These are phyloP conservation scores for Gopherus flavomarginatus DNA, from an alignment of 2,113 vertebrate species.

Conservation along the genomic window DNA sequence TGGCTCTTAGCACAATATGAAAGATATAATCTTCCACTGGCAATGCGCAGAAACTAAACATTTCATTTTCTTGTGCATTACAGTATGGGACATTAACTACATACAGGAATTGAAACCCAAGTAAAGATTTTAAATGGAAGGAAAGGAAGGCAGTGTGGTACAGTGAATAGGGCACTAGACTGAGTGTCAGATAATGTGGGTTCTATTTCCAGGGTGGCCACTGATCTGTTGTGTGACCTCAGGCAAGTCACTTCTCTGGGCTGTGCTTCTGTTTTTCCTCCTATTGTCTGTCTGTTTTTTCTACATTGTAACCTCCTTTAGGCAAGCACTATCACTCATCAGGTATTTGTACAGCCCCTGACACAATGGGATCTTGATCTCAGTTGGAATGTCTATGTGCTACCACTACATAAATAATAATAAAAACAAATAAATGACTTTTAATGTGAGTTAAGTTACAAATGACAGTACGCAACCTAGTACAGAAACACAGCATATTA, in stretches of 20 bases:
- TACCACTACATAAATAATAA: too few relatives aligned
- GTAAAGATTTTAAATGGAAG: background rate
- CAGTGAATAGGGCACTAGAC: background rate
- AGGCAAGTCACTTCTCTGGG: background rate
- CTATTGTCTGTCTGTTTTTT: background rate
- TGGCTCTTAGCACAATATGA: background rate
- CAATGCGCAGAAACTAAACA: background rate
- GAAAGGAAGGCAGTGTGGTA: background rate
- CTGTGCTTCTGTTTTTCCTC: background rate
- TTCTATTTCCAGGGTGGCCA: background rate
- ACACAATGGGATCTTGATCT: background rate
- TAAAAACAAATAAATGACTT: too few relatives aligned
- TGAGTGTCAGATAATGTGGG: background rate
- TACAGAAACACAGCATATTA: background rate
- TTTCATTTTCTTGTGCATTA: background rate
- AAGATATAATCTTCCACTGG: background rate
- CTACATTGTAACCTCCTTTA: background rate
- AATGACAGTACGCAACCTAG: background rate
- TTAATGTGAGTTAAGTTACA: too few relatives aligned
- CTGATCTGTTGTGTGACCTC: background rate
- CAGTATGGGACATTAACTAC: background rate
- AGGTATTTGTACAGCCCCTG: background rate
- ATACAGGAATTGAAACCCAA: background rate
- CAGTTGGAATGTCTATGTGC: background rate
- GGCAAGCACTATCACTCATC: rapidly evolving